Conservation (phyloP, 2,797 vertebrate genomes). For the Enteromius thamalakanensis region DNA sequence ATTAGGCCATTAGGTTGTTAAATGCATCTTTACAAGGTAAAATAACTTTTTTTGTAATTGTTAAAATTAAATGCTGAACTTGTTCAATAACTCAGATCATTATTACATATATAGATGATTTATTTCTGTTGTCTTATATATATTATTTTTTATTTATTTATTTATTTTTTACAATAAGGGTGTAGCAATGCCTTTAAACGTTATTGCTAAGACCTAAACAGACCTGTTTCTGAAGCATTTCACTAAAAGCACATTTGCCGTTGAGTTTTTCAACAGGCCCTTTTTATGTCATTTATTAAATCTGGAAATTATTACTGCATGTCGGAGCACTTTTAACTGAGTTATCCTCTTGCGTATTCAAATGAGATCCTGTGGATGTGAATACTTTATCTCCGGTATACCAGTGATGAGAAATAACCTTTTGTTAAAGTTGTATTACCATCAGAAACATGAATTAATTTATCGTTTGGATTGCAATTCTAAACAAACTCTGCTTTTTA, state of each 20-base stretch:
- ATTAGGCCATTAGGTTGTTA: too few relatives aligned
- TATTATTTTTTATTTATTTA: too few relatives aligned
- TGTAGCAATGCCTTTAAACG: neutral
- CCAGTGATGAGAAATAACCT: neutral
- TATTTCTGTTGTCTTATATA: neutral
- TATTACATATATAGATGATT: neutral
- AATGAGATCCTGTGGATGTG: neutral
- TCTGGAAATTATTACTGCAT: slow-evolving; percentile 17
- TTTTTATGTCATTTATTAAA: slow-evolving; percentile 16
- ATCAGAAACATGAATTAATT: neutral
- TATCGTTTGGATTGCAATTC: neutral
- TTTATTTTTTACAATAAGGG: neutral
- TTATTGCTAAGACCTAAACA: neutral
- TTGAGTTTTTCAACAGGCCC: neutral
- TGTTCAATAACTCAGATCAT: neutral
- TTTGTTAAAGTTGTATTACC: neutral
- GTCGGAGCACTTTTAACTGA: slow-evolving; percentile 17
- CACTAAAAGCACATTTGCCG: slow-evolving; percentile 17
- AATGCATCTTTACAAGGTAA: neutral
- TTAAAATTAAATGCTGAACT: too few relatives aligned
- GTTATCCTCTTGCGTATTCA: slow-evolving; percentile 6
- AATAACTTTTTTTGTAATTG: neutral
- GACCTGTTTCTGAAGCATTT: neutral
- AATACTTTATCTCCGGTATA: slow-evolving; percentile 5
- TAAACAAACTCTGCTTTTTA: neutral